Evolutionary conservation across 2,113 vertebrate genomes (phyloP).

Genomic region (Morone chrysops): DNA sequence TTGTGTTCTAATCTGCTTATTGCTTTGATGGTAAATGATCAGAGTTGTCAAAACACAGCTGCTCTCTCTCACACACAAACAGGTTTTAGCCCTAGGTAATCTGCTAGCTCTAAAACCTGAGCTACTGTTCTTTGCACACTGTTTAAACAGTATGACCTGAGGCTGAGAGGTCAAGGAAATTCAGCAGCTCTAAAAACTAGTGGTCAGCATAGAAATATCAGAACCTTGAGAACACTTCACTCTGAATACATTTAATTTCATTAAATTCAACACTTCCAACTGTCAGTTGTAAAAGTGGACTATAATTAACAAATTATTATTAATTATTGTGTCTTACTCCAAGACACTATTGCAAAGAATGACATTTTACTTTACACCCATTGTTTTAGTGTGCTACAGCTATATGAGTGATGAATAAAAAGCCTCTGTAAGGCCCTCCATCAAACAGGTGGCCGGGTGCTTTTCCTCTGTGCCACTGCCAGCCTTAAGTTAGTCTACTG

Average conservation of each 20-base stretch:
- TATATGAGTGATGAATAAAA: background rate
- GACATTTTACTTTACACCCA: background rate
- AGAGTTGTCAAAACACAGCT: conserved; percentile 33
- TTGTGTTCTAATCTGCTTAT: conserved; percentile 23
- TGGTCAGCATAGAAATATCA: background rate
- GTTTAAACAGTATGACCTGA: background rate
- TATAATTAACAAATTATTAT: background rate
- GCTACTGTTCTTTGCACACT: background rate
- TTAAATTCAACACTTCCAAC: background rate
- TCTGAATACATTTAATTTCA: background rate
- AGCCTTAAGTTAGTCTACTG: background rate
- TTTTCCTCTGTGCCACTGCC: background rate
- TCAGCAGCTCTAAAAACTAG: background rate
- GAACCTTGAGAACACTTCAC: background rate
- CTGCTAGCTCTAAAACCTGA: background rate
- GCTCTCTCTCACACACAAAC: background rate
- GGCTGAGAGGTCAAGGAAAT: background rate
- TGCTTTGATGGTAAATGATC: conserved; percentile 26
- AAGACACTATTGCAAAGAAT: background rate
- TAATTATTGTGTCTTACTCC: background rate
- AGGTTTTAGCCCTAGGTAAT: background rate
- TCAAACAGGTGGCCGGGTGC: background rate
- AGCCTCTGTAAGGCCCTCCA: background rate
- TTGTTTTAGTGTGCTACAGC: background rate
- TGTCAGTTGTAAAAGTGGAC: background rate